Conservation (phyloP, 2,797 vertebrate species). For the Huso huso region DNA sequence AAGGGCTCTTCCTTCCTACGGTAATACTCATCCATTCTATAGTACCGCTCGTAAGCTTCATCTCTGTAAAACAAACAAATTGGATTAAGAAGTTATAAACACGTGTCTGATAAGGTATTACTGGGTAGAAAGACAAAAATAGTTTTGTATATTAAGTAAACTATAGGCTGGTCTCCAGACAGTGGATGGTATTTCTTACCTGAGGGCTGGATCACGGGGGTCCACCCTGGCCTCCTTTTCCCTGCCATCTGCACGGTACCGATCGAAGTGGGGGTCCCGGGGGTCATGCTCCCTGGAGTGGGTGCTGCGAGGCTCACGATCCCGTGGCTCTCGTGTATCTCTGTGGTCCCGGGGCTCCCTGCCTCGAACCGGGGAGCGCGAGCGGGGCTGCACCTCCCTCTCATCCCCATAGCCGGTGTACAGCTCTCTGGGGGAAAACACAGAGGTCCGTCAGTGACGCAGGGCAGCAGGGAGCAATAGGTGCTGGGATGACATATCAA, state of each 20-base stretch:
- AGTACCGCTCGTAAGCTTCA: slow-evolving; percentile 70
- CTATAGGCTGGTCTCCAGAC: slow-evolving; percentile 1
- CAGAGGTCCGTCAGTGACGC: slow-evolving; percentile 9
- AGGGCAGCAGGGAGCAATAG: neutral
- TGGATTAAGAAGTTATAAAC: neutral
- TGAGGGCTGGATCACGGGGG: slow-evolving; percentile 57
- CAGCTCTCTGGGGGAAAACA: slow-evolving; percentile 39
- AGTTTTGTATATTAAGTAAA: slow-evolving; percentile 7
- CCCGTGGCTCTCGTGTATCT: slow-evolving; percentile 57
- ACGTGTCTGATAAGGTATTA: neutral
- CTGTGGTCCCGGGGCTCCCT: slow-evolving; percentile 67
- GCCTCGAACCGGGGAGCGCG: slow-evolving; percentile 49
- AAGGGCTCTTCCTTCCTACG: slow-evolving; percentile 80
- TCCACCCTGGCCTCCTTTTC: slow-evolving; percentile 63
- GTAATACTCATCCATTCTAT: slow-evolving; percentile 70
- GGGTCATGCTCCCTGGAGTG: slow-evolving; percentile 50
- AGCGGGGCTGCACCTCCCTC: slow-evolving; percentile 59
- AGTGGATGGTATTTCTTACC: slow-evolving; percentile 40
- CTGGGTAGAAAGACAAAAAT: slow-evolving; percentile 6
- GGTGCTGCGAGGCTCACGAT: slow-evolving; percentile 41
- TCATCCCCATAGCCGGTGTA: slow-evolving; percentile 48
- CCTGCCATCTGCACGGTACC: slow-evolving; percentile 38
- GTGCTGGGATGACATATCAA: too few species aligned
- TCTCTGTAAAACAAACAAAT: slow-evolving; percentile 55
- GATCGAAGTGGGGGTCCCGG: slow-evolving; percentile 15